Percentiles rank a stretch among this genome's conserved stretches.
Evolutionary conservation across 2,888 invertebrate species (phyloP).

Genomic region (Teleogryllus oceanicus): DNA sequence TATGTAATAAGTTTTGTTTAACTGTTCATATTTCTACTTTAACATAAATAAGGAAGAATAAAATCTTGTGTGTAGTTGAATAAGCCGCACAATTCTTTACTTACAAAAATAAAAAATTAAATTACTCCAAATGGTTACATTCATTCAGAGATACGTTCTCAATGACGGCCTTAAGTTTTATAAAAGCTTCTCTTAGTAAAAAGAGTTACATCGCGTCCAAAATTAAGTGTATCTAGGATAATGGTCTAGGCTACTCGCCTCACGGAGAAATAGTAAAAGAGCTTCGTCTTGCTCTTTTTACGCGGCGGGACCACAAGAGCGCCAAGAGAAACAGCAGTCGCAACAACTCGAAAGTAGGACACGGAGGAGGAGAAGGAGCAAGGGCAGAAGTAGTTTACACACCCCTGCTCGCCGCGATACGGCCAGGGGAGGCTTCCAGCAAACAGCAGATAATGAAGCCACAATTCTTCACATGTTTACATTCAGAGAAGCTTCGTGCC

Average conservation of each 20-base stretch:
- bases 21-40: too few species aligned
- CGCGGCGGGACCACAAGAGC: background rate
- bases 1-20: too few species aligned
- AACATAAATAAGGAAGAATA: too few species aligned
- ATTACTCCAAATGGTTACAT: too few species aligned
- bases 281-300: background rate
- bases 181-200: too few species aligned
- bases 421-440: background rate
- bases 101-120: too few species aligned
- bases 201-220: background rate
- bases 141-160: too few species aligned
- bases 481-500: background rate
- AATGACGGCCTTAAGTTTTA: too few species aligned
- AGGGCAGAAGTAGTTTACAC: background rate
- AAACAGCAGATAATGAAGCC: conserved; percentile 18
- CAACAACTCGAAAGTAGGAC: conserved; percentile 1
- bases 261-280: background rate
- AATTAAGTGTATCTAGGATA: conserved; percentile 1
- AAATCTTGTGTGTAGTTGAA: too few species aligned
- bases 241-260: background rate
- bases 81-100: too few species aligned
- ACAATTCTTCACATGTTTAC: conserved; percentile 18
- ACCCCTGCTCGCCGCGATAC: background rate
- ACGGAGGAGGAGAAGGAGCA: background rate
- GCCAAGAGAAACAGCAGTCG: background rate